phyloP scores from a whole-genome alignment of 1,140 invertebrate species.

The Charaxes varanes region DNA sequence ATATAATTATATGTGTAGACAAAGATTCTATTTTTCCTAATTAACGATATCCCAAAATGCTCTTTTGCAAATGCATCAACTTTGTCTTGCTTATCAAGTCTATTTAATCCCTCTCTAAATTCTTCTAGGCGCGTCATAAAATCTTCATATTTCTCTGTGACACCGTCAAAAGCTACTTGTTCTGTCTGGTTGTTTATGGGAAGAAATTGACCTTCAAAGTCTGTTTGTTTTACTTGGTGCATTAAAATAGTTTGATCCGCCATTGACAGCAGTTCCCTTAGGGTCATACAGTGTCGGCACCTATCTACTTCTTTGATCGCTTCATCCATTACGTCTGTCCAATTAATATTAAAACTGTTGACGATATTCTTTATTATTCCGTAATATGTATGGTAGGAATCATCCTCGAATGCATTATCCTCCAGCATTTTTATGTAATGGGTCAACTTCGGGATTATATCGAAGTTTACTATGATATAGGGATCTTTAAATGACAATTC shows the following conservation, averaged over 20 bases:
- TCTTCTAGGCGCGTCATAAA: constrained; percentile 23
- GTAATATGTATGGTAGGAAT: constrained; percentile 35
- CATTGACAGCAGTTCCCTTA: constrained; percentile 25
- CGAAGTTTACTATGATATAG: constrained; percentile 28
- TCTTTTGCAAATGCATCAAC: constrained; percentile 32
- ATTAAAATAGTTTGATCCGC: constrained; percentile 30
- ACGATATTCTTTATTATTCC: constrained; percentile 39
- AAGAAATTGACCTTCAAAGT: constrained; percentile 33
- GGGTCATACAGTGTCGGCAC: constrained; percentile 21
- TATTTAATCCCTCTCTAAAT: constrained; percentile 21
- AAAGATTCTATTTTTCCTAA: constrained; percentile 33
- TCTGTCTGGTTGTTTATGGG: constrained; percentile 25
- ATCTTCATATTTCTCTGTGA: constrained; percentile 18
- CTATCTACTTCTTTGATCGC: constrained; percentile 33
- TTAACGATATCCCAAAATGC: constrained; percentile 31
- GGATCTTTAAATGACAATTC: constrained; percentile 20
- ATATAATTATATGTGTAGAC: constrained; percentile 35
- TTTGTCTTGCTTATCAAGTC: constrained; percentile 35
- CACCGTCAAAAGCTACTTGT: constrained; percentile 28
- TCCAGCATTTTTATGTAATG: constrained; percentile 28
- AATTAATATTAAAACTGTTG: constrained; percentile 34
- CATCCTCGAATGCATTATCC: constrained; percentile 29
- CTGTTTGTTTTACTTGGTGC: constrained; percentile 28
- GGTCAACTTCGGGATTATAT: constrained; percentile 28
- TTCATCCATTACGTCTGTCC: constrained; percentile 31